Conservation (phyloP, 2,113 vertebrate species). For the Chaetodon auriga region DNA sequence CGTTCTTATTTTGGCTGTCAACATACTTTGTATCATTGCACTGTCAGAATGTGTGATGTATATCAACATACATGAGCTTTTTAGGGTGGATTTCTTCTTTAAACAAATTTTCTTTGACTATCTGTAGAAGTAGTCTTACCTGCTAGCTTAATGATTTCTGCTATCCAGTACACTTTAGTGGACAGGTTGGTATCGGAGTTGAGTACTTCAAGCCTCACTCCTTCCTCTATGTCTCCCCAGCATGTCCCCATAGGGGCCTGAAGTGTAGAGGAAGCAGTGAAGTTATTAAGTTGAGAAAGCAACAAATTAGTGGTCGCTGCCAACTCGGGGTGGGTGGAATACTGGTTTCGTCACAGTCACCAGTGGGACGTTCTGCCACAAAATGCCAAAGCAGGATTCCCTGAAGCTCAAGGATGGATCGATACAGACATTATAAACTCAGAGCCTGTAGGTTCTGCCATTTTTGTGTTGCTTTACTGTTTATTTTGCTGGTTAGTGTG, state of each 20-base stretch:
- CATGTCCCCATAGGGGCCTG: constrained; percentile 95
- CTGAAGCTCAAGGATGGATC: no score
- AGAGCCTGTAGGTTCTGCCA: no score
- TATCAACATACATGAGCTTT: not conserved
- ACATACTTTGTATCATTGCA: not conserved
- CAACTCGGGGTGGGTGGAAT: not conserved
- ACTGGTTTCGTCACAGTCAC: no score
- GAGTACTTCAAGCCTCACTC: constrained; percentile 93
- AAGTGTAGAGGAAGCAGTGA: constrained; percentile 16
- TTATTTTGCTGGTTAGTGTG: no score
- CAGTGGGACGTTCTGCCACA: no score
- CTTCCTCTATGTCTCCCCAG: constrained; percentile 94
- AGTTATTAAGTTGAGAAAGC: not conserved
- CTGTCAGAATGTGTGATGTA: no score
- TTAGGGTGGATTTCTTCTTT: not conserved
- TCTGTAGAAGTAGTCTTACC: constrained; percentile 75
- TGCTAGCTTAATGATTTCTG: constrained; percentile 95
- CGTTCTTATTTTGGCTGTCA: not conserved
- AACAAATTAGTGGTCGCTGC: not conserved
- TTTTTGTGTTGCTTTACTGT: no score
- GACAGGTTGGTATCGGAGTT: constrained; percentile 94
- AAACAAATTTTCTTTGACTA: not conserved
- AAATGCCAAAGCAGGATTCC: no score
- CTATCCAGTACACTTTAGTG: constrained; percentile 98
- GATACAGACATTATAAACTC: no score